A percentile compares a stretch with the other conserved stretches of the same genome.
Evolutionary conservation across 2,888 invertebrate species (phyloP).

Genomic region (Andrena marginata): DNA sequence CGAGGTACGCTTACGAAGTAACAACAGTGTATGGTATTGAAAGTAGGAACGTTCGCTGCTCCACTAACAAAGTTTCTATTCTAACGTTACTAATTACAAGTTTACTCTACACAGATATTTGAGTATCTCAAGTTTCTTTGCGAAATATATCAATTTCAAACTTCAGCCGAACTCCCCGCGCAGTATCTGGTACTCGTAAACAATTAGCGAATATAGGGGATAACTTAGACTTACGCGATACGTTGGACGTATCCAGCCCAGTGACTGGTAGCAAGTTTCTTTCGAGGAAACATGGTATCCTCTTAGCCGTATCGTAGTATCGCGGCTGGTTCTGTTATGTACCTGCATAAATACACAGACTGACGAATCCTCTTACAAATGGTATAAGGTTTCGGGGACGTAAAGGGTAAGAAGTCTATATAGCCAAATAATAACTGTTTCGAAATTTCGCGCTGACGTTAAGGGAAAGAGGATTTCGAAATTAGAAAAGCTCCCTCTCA

Average conservation of each 20-base stretch:
- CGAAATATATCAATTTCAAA: constrained; percentile 58
- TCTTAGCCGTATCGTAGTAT: background rate
- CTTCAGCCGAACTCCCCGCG: constrained; percentile 27
- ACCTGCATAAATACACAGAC: background rate
- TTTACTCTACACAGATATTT: constrained; percentile 37
- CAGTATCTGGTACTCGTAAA: constrained; percentile 34
- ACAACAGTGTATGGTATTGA: constrained; percentile 5
- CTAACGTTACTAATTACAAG: constrained; percentile 58
- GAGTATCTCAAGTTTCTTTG: constrained; percentile 55
- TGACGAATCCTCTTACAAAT: constrained; percentile 1
- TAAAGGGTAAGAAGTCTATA: no score
- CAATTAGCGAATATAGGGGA: constrained; percentile 44
- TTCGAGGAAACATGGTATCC: background rate
- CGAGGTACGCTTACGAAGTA: background rate
- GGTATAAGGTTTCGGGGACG: background rate
- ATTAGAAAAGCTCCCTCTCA: background rate
- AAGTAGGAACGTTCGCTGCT: constrained; percentile 17
- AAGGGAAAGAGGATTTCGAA: background rate
- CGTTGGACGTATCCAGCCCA: constrained; percentile 28
- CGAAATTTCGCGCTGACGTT: background rate
- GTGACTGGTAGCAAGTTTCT: constrained; percentile 15
- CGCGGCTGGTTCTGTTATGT: background rate
- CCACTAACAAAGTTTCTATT: constrained; percentile 34
- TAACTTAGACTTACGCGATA: constrained; percentile 34
- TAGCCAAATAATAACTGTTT: background rate